Conservation (phyloP, 2,797 vertebrate genomes). For the Premnoplex brunnescens region DNA sequence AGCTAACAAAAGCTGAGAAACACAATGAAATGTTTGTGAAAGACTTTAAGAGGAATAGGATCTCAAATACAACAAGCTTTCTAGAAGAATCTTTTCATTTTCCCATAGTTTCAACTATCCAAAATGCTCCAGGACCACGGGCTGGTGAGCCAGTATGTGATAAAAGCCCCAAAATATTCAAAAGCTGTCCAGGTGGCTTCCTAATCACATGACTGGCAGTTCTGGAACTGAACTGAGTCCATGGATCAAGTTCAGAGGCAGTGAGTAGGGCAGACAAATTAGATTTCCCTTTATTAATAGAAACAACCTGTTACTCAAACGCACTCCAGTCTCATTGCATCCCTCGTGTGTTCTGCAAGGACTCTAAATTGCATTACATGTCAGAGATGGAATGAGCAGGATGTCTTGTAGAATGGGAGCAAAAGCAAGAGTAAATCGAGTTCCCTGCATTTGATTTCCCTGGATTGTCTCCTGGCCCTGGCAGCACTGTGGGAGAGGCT, state of each 20-base stretch:
- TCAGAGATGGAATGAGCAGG: background rate
- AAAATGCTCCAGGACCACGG: background rate
- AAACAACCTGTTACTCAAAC: slow-evolving; percentile 18
- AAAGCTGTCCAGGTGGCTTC: background rate
- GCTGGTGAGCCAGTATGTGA: background rate
- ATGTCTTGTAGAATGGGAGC: background rate
- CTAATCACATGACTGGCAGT: background rate
- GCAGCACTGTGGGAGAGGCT: background rate
- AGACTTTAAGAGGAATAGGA: background rate
- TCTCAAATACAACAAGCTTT: background rate
- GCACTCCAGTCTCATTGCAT: background rate
- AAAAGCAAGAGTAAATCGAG: background rate
- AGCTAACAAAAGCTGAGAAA: background rate
- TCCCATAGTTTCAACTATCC: background rate
- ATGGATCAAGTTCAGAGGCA: background rate
- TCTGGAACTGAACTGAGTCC: background rate
- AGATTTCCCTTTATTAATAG: slow-evolving; percentile 42
- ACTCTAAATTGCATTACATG: background rate
- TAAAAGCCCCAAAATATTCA: background rate
- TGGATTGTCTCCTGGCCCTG: background rate
- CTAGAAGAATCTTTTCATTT: background rate
- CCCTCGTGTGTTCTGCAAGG: background rate
- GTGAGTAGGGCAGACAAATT: background rate
- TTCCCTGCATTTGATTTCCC: background rate
- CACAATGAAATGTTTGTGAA: background rate